Evolutionary conservation across 2,797 vertebrate species (phyloP), one percentile per base, ranked within the genome.

Genomic region (Sebastes kiyomatsui): DNA sequence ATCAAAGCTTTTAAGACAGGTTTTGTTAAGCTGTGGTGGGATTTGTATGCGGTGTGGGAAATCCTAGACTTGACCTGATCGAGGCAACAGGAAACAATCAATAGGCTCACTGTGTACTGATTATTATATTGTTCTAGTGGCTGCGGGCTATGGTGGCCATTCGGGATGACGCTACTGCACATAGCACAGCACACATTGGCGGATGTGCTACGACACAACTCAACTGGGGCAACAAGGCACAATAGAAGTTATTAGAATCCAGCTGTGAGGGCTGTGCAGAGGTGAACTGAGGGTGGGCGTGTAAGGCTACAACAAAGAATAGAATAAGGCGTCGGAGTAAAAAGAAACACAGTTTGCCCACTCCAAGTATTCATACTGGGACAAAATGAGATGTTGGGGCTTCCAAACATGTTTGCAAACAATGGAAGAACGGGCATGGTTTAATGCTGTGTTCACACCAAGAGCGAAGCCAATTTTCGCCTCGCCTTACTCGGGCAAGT

Each of bases 211-310:
- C 25, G 14, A 83, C 68, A 66, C 64, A 82, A 87, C 81, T 89
- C 38, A 70, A 89, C 62, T 65, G 74, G 87, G 86, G 82, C 75
- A 75, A 89, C 77, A 94, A 95, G 94, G 94, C 94, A 94, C 93
- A 81, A 88, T 75, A 78, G 60, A 88, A 90, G 85, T 88, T 58
- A 72, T 79, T 46, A 82, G 55, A 91, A 76, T 81, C 72, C 84
- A 87, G 83, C 80, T 35, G 75, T 81, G 72, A 78, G 72, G 71
- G 77, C 73, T 81, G 73, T 28, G 66, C 77, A 80, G 85, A 77
- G 72, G 72, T 70, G 69, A 81, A 74, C 61, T 1, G 58, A 75
- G n/a, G 65, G 62, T 20, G 10, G 59, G 65, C 16, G 46, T 1
- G 23, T 84, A 87, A 91, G 91, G 87, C 88, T 49, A 60, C 90